Conservation (phyloP, 1,140 invertebrate species). For the Dendroctonus valens region DNA sequence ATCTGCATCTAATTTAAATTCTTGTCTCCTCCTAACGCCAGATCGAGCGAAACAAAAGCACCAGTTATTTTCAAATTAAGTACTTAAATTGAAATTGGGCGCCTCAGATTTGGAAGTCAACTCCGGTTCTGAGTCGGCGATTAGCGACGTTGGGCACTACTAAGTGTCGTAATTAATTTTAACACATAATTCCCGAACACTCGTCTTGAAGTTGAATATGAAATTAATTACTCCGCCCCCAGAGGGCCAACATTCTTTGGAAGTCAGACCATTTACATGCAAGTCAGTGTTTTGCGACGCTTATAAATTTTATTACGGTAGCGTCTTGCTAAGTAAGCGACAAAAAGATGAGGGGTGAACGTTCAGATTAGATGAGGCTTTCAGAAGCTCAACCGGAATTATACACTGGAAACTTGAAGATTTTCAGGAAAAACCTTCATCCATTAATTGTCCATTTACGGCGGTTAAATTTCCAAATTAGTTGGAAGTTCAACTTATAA, state of each 20-base stretch:
- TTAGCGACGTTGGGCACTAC: constrained; percentile 17
- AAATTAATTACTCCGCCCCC: constrained; percentile 26
- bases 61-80: neutral
- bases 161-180: constrained; percentile 34
- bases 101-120: too few species aligned
- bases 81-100: neutral
- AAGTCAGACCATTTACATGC: constrained; percentile 26
- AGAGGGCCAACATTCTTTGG: constrained; percentile 23
- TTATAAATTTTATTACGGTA: constrained; percentile 30
- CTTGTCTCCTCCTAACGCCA: too few species aligned
- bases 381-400: too few species aligned
- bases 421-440: too few species aligned
- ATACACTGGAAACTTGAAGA: too few species aligned
- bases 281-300: constrained; percentile 26
- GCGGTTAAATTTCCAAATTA: too few species aligned
- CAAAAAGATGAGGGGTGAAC: constrained; percentile 12
- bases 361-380: neutral
- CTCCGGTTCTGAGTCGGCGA: neutral
- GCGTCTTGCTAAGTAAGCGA: constrained; percentile 15
- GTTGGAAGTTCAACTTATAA: too few species aligned
- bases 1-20: too few species aligned
- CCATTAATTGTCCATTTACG: too few species aligned
- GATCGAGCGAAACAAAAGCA: too few species aligned
- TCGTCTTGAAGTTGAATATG: constrained; percentile 34
- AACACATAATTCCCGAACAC: constrained; percentile 28